A percentile compares a stretch with the other conserved stretches of the same genome.
Evolutionary conservation across 2,113 vertebrate genomes (phyloP).

Genomic region (Heptranchias perlo): DNA sequence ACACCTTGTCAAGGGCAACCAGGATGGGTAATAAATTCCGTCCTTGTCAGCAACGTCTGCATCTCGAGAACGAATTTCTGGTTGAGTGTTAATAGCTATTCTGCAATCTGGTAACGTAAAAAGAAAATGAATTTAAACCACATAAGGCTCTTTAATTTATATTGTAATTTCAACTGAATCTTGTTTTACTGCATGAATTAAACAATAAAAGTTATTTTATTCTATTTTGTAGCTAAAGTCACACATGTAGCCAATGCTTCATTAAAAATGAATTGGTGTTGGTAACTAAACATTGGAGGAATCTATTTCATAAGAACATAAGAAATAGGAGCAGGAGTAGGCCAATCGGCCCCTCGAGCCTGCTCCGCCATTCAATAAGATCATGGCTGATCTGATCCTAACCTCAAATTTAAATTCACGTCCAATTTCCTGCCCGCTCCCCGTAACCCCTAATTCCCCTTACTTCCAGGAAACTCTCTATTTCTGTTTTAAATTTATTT

Average conservation of each 20-base stretch:
- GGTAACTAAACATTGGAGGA: not conserved
- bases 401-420: no score
- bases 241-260: not conserved
- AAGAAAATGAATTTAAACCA: constrained; percentile 25
- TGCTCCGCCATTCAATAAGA: no score
- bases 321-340: no score
- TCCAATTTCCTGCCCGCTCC: no score
- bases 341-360: no score
- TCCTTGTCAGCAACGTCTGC: not conserved
- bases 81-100: not conserved
- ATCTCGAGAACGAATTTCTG: not conserved
- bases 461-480: no score
- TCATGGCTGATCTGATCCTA: no score
- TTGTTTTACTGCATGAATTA: not conserved
- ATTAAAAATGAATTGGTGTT: not conserved
- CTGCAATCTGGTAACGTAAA: constrained; percentile 9
- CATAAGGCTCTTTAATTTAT: constrained; percentile 1
- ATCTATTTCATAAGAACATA: no score
- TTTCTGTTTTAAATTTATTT: no score
- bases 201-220: no score
- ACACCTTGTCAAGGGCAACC: constrained; percentile 6
- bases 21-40: not conserved
- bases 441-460: no score
- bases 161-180: not conserved
- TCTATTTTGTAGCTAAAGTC: not conserved